Base-by-base conservation (phyloP, 2,888 invertebrate genomes). In the Dryobota labecula region DNA sequence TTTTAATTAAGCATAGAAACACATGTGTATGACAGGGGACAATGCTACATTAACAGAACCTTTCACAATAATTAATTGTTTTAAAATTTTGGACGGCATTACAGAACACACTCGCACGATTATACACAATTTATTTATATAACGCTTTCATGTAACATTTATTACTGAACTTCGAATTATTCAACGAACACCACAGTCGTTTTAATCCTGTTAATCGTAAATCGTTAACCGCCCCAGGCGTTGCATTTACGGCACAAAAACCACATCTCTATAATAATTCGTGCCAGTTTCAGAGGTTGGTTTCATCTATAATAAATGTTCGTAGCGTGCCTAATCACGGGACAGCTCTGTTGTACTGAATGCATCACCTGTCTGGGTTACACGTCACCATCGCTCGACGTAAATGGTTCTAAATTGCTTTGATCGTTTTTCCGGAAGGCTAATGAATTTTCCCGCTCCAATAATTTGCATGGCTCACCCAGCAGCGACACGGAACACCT, bases 361-460 rank as follows among this genome's bases (percentile, higher is more conserved):
- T 76, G 75, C 71, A 80, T 84, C 84, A 84, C 73, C 73, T 85
- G 86, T 67, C 76, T 75, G 65, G 63, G 33, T 56, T 71, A 47
- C 82, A 77, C 80, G 78, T 73, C 78, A 79, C 64, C 80, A 75
- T 78, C 85, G 84, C 86, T 90, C 91, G 85, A 87, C 88, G 90
- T 92, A 91, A 93, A 91, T 88, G 89, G 86, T 88, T 92, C 92
- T 91, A 92, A 93, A 94, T 94, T 92, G 92, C 95, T 95, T 95
- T 95, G 95, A 95, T 95, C 95, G 91, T 92, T 94, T 92, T 94
- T 93, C 94, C 94, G 94, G 94, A 94, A 91, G 91, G 93, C 90
- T 94, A 93, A 95, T 94, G 92, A 94, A 95, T 94, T 93, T 89
- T 94, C 91, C 86, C 94, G 93, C 93, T 91, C 92, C 92, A 93